Conservation (phyloP, 2,888 invertebrate genomes). For the Lobophora halterata region DNA sequence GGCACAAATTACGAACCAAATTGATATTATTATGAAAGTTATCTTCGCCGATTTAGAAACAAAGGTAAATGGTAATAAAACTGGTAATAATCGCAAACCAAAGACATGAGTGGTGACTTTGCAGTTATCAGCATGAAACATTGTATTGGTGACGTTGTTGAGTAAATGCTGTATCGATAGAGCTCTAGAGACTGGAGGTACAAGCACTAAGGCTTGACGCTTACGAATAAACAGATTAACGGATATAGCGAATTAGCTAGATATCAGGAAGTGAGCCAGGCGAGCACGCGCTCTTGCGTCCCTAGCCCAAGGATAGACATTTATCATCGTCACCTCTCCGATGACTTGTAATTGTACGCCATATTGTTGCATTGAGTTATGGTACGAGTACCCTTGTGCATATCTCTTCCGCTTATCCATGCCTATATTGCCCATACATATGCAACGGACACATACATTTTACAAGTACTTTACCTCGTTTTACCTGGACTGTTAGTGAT, state of each 20-base stretch:
- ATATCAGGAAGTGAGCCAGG: slow-evolving; percentile 36
- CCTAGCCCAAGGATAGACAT: slow-evolving; percentile 66
- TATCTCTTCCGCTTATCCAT: slow-evolving; percentile 63
- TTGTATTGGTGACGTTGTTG: slow-evolving; percentile 14
- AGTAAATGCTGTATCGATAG: slow-evolving; percentile 20
- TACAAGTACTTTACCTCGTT: slow-evolving; percentile 23
- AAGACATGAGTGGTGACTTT: slow-evolving; percentile 11
- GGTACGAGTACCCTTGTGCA: slow-evolving; percentile 46
- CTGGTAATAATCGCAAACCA: slow-evolving; percentile 7
- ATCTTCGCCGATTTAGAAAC: slow-evolving; percentile 13
- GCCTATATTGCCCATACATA: slow-evolving; percentile 31
- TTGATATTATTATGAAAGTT: slow-evolving; percentile 17
- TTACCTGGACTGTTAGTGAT: slow-evolving; percentile 17
- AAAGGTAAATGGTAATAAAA: slow-evolving; percentile 1
- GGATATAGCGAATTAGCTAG: slow-evolving; percentile 34
- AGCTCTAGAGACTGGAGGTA: slow-evolving; percentile 32
- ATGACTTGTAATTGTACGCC: slow-evolving; percentile 74
- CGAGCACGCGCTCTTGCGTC: slow-evolving; percentile 48
- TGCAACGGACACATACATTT: slow-evolving; percentile 30
- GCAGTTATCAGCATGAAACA: slow-evolving; percentile 6
- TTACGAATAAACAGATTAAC: slow-evolving; percentile 30
- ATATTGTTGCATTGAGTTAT: slow-evolving; percentile 76
- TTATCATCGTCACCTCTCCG: slow-evolving; percentile 74
- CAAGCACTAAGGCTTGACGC: slow-evolving; percentile 26
- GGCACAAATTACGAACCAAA: slow-evolving; percentile 16